phyloP scores from a whole-genome alignment of 2,888 invertebrate genomes.

The Clusia tigrina region DNA sequence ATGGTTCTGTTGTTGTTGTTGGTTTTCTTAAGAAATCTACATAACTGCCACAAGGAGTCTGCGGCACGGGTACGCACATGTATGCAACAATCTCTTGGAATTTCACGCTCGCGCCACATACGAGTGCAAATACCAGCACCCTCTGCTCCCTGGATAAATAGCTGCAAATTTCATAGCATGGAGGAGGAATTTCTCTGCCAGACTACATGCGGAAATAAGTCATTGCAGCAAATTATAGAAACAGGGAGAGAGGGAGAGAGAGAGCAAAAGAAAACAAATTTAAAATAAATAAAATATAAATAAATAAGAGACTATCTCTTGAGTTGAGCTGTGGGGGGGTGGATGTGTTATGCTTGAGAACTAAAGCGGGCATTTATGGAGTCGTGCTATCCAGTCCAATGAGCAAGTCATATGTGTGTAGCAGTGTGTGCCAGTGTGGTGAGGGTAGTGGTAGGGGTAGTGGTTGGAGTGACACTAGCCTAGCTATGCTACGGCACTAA shows the following conservation, averaged over 20 bases:
- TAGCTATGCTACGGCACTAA: too few species aligned
- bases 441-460: not conserved
- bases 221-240: not conserved
- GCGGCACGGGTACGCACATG: not conserved
- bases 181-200: not conserved
- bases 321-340: not conserved
- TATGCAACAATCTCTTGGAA: not conserved
- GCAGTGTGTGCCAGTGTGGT: slow-evolving; percentile 19
- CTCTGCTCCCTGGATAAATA: not conserved
- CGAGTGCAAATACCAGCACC: too few species aligned
- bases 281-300: slow-evolving; percentile 25
- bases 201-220: slow-evolving; percentile 2
- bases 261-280: not conserved
- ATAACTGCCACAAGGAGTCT: too few species aligned
- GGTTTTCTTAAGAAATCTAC: too few species aligned
- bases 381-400: too few species aligned
- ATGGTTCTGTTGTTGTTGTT: too few species aligned
- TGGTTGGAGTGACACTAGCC: too few species aligned
- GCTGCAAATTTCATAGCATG: not conserved
- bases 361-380: not conserved
- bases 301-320: not conserved
- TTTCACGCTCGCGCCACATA: not conserved
- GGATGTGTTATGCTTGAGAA: too few species aligned
- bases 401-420: not conserved
- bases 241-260: not conserved